Evolutionary conservation across 2,113 vertebrate species (phyloP), one percentile per base, ranked within the genome.

Genomic region (Addax nasomaculatus): DNA sequence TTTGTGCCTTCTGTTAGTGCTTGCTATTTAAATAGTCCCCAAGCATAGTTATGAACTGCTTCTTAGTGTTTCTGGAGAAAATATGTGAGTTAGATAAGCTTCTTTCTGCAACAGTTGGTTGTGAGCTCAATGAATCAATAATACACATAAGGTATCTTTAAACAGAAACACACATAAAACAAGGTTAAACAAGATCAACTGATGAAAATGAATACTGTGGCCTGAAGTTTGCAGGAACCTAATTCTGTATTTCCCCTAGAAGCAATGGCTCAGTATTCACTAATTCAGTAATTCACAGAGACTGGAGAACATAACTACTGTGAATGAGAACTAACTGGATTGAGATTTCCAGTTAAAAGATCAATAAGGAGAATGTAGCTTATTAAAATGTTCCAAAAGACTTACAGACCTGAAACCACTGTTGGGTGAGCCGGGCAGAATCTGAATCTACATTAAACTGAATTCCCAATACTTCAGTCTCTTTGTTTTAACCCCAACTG

Each of bases 301-400:
- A 80, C 17, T n/a, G 29, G 0, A 79, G 76, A 92, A 92, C 5
- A 27, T 16, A 96, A 57, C 57, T 89, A 49, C 29, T 5, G 21
- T 19, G 25, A 94, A 62, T 5, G 8, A 76, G 29, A 58, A 53
- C 19, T 13, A 45, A 76, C 6, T 55, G 33, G 11, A 81, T 6
- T 62, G 62, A 96, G 27, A 79, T 67, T 92, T 95, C 47, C 47
- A 80, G 90, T 49, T 95, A 90, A 90, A 96, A 89, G 25, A 51
- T 57, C 60, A 94, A 58, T n/a, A 86, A 67, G 43, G 47, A 96
- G 36, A 91, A 79, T 81, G 39, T 5, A 79, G 39, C 53, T 93
- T 78, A 88, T 86, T 89, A 96, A 89, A 84, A 89, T 60, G 15
- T 76, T 58, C 57, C 87, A 83, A 83, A 83, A 47, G 23, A 58